These are phyloP conservation scores for Xanthorhoe designata DNA, from an alignment of 2,888 invertebrate genomes.

Conservation along the genomic window DNA sequence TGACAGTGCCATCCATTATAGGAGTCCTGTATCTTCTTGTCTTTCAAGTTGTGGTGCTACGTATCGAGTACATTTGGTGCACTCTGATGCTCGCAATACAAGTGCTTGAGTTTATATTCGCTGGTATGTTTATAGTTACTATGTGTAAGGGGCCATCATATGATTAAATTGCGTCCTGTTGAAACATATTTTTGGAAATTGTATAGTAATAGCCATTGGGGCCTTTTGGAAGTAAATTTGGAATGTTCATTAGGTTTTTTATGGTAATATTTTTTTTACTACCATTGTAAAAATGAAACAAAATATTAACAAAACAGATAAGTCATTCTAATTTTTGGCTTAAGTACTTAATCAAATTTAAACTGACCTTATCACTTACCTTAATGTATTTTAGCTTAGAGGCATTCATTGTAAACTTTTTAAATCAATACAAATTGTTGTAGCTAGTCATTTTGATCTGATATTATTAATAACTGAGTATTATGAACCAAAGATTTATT, in stretches of 20 bases:
- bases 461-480: conserved; percentile 10
- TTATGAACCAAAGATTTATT: conserved; percentile 21
- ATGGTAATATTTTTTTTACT: too few relatives aligned
- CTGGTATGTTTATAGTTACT: conserved; percentile 89
- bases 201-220: conserved; percentile 28
- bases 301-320: not conserved
- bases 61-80: conserved; percentile 95
- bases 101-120: conserved; percentile 92
- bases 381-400: not conserved
- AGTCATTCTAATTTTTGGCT: not conserved
- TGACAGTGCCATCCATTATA: conserved; percentile 93
- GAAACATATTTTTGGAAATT: conserved; percentile 27
- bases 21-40: conserved; percentile 94
- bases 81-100: conserved; percentile 94
- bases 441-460: conserved; percentile 27
- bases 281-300: not conserved
- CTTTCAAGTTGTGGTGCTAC: conserved; percentile 94
- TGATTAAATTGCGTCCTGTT: conserved; percentile 61
- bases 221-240: conserved; percentile 21
- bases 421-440: not conserved
- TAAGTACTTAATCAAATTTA: not conserved
- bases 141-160: conserved; percentile 87
- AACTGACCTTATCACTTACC: not conserved
- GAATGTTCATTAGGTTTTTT: not conserved
- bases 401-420: not conserved